Evolutionary conservation across 2,797 vertebrate species (phyloP).

Genomic region (Gymnoscopelus microlampas): DNA sequence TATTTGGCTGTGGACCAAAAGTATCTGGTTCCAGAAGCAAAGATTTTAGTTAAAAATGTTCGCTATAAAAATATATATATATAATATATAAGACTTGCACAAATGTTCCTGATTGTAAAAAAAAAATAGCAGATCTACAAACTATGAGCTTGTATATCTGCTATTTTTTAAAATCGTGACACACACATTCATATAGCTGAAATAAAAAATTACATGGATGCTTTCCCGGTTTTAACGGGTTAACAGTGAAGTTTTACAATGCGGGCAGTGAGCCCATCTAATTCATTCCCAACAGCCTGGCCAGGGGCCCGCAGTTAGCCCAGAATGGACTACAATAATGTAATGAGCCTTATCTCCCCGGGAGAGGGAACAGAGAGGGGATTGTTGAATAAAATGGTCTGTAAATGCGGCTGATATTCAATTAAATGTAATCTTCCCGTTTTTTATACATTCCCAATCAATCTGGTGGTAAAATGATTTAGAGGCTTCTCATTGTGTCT

Average conservation of each 20-base stretch:
- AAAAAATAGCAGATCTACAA: too few relatives aligned
- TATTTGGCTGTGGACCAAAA: too few relatives aligned
- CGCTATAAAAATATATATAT: too few relatives aligned
- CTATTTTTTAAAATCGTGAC: too few relatives aligned
- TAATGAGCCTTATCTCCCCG: conserved; percentile 78
- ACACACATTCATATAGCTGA: too few relatives aligned
- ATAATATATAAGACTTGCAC: too few relatives aligned
- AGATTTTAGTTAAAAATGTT: too few relatives aligned
- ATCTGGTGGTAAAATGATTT: conserved; percentile 71
- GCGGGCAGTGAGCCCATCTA: conserved; percentile 70
- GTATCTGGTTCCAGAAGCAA: too few relatives aligned
- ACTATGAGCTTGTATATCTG: too few relatives aligned
- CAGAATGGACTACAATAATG: conserved; percentile 76
- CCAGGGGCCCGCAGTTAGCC: conserved; percentile 65
- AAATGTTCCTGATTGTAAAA: too few relatives aligned
- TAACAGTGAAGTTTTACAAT: conserved; percentile 60
- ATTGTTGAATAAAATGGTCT: conserved; percentile 73
- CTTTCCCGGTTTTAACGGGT: too few relatives aligned
- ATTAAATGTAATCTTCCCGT: conserved; percentile 74
- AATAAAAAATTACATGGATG: too few relatives aligned
- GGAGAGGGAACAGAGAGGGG: conserved; percentile 63
- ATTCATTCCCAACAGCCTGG: conserved; percentile 76
- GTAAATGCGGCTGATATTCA: conserved; percentile 75
- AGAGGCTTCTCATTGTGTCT: conserved; percentile 66
- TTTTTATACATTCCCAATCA: conserved; percentile 55